Evolutionary conservation across 2,888 invertebrate genomes (phyloP), one percentile per base, ranked within the genome.

Genomic region (Eucera pruinosa): DNA sequence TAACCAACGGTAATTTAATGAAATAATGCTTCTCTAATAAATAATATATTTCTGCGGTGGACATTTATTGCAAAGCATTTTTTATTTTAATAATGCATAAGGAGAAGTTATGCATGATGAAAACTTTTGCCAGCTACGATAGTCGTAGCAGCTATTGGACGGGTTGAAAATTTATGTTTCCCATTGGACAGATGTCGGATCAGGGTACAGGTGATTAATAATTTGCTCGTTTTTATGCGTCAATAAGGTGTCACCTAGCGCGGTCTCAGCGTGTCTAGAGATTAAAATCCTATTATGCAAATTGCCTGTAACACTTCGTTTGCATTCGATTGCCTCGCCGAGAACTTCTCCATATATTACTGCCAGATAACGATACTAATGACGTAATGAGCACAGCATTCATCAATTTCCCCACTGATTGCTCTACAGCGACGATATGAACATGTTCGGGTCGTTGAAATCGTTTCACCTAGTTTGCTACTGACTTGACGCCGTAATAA

Each of bases 201-300:
- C 18, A 18, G 4, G 23, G 25, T 3, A 15, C 20, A 15, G 9
- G 27, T 27, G 52, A 68, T 60, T 50, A 50, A 68, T 68, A 60
- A 33, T 15, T 41, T n/a, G 39, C 30, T n/a, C 30, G 48, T 60
- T 58, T 41, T 39, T 41, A 6, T 2, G 48, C 58, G 20, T 30
- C 48, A 20, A 57, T 57, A 67, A 50, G 61, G 50, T 18, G 61
- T 52, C 52, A 30, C 62, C 39, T 13, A 7, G 11, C 61, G 45
- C 18, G 25, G 52, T 20, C 43, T 39, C 36, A 48, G 2, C 23
- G n/a, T 60, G 45, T 52, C 43, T 20, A 23, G 9, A 61, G 68
- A 73, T 73, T 73, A 68, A 73, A 73, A 48, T 68, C 33, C 61
- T 61, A 73, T 73, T 68, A 73, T 62, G 61, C 69, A 61, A 69